phyloP scores from a whole-genome alignment of 2,113 vertebrate species.

The Alces alces region DNA sequence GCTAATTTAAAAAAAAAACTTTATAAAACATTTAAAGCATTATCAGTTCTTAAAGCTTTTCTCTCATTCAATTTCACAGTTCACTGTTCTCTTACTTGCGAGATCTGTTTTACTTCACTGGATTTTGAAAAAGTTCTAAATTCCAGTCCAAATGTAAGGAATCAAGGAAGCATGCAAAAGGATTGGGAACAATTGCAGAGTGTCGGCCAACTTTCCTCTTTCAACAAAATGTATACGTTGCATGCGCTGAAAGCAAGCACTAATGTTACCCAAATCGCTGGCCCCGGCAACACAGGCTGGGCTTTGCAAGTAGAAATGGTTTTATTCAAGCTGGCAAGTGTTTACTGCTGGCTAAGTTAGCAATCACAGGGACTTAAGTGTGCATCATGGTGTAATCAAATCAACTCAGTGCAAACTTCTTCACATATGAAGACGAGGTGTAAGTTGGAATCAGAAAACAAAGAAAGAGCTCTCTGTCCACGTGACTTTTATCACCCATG shows the following conservation, averaged over 20 bases:
- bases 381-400: not conserved
- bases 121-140: constrained; percentile 72
- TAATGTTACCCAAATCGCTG: not conserved
- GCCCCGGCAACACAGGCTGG: not conserved
- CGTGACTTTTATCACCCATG: rapidly evolving
- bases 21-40: constrained; percentile 68
- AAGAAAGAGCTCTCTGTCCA: not conserved
- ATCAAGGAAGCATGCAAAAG: constrained; percentile 60
- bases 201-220: constrained; percentile 54
- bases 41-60: constrained; percentile 63
- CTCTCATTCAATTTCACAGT: constrained; percentile 72
- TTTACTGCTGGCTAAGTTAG: not conserved
- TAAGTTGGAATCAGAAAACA: not conserved
- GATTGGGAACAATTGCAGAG: constrained; percentile 24
- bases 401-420: not conserved
- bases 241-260: not conserved
- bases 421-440: not conserved
- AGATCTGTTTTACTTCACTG: constrained; percentile 67
- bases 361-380: not conserved
- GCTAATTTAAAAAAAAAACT: constrained; percentile 65
- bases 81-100: constrained; percentile 72
- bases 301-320: not conserved
- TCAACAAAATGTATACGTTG: not conserved
- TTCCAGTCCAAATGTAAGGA: constrained; percentile 67
- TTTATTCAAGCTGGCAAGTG: not conserved